phyloP scores from a whole-genome alignment of 1,140 invertebrate species.

The Ceratosolen solmsi region DNA sequence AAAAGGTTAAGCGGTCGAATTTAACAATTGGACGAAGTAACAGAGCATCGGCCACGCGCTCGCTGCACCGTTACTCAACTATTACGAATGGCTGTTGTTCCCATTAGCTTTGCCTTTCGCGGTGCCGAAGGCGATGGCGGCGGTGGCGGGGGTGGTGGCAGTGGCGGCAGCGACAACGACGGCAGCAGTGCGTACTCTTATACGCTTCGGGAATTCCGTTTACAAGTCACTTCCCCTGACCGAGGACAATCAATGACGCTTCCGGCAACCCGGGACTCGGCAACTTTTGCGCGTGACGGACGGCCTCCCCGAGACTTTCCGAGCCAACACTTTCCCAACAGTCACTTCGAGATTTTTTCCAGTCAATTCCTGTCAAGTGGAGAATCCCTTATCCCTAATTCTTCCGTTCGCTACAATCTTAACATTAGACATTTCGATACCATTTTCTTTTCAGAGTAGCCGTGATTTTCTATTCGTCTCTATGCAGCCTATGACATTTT shows the following conservation, averaged over 20 bases:
- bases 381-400: no score
- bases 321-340: neutral
- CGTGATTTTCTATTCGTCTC: no score
- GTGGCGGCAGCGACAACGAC: neutral
- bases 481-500: no score
- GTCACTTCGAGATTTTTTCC: neutral
- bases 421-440: no score
- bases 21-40: no score
- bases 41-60: neutral
- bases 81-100: slow-evolving; percentile 5
- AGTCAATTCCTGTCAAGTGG: neutral
- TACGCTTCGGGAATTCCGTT: slow-evolving; percentile 47
- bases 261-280: slow-evolving; percentile 31
- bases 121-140: neutral
- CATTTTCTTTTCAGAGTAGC: no score
- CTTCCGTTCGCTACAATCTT: no score
- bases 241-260: slow-evolving; percentile 43
- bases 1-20: no score
- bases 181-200: neutral
- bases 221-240: slow-evolving; percentile 41
- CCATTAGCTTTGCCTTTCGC: slow-evolving; percentile 33
- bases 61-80: slow-evolving; percentile 22
- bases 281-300: slow-evolving; percentile 14
- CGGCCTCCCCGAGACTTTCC: neutral
- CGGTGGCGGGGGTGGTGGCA: no score